Evolutionary conservation across 2,113 vertebrate genomes (phyloP).

Genomic region (Anser brachyrhynchus): DNA sequence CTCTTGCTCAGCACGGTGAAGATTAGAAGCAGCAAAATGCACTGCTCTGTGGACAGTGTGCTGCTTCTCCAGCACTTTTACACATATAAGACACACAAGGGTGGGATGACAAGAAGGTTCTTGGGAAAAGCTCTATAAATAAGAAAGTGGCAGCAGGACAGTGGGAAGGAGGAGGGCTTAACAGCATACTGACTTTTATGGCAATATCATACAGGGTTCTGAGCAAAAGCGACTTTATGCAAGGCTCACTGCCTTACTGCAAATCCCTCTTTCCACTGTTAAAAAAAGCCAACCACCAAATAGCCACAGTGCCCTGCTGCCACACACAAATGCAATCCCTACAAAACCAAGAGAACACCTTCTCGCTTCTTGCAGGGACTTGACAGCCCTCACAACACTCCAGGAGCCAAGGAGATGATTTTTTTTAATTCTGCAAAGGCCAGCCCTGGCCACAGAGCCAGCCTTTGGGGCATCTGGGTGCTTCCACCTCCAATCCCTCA

Average conservation of each 20-base stretch:
- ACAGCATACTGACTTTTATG: conserved; percentile 22
- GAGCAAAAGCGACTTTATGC: not conserved
- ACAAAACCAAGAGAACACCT: not conserved
- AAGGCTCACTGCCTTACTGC: not conserved
- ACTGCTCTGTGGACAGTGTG: rapidly evolving
- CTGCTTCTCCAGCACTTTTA: not conserved
- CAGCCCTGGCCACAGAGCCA: not conserved
- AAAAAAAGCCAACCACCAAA: not conserved
- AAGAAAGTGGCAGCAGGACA: conserved; percentile 34
- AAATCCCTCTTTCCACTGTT: not conserved
- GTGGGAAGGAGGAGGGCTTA: conserved; percentile 17
- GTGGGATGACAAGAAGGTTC: not conserved
- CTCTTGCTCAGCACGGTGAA: not conserved
- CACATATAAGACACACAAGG: not conserved
- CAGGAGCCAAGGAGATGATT: rapidly evolving
- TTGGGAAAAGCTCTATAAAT: conserved; percentile 45
- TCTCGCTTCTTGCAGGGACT: not conserved
- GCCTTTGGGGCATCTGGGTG: rapidly evolving
- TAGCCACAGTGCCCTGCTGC: not conserved
- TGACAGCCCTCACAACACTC: not conserved
- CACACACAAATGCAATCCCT: not conserved
- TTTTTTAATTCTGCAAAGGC: not conserved
- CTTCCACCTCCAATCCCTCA: not conserved
- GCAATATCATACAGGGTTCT: not conserved
- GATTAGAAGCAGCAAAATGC: not conserved